These are phyloP conservation scores for Eulemur coronatus DNA, from an alignment of 2,797 vertebrate species.

Conservation along the genomic window DNA sequence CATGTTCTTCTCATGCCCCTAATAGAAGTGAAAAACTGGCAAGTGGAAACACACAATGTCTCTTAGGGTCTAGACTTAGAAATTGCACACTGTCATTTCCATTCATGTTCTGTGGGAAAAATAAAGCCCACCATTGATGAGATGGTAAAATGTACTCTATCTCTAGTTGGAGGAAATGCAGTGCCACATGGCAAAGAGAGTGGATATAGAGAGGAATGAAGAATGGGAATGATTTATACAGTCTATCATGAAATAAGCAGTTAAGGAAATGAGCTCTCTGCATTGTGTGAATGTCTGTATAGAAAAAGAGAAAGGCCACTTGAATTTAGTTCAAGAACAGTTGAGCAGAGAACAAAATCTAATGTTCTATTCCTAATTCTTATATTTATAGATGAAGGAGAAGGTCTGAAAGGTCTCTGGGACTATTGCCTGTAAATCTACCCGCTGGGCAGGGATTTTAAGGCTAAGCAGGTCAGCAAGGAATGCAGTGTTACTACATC, in stretches of 20 bases:
- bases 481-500: not conserved
- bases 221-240: not conserved
- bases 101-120: not conserved
- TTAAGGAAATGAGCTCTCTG: not conserved
- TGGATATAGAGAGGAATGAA: not conserved
- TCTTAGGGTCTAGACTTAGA: not conserved
- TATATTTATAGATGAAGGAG: not conserved
- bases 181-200: not conserved
- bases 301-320: not conserved
- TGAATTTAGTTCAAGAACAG: not conserved
- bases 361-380: not conserved
- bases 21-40: not conserved
- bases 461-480: not conserved
- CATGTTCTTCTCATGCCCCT: not conserved
- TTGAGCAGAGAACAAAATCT: not conserved
- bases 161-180: not conserved
- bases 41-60: not conserved
- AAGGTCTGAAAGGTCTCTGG: not conserved
- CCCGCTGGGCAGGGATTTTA: not conserved
- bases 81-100: not conserved
- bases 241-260: not conserved
- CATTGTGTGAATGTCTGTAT: not conserved
- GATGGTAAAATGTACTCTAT: not conserved
- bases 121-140: not conserved
- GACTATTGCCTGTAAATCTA: not conserved